Evolutionary conservation across 2,888 invertebrate species (phyloP), one percentile per base, ranked within the genome.

Genomic region (Rhaphigaster nebulosa): DNA sequence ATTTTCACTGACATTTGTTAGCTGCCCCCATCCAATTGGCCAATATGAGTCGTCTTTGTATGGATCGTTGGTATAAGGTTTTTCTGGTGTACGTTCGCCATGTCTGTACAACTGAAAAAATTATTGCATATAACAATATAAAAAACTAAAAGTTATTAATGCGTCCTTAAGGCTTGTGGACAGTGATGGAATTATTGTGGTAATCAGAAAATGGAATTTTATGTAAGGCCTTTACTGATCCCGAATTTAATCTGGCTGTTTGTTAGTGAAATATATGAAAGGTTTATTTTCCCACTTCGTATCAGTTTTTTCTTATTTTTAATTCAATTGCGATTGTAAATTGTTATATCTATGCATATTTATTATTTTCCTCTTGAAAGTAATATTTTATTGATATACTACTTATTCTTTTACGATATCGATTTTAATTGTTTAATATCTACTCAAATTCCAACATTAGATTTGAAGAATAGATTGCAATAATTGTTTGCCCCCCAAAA

Each of bases 1-100:
- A 97, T 54, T 50, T 23, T 76, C 12, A 41, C 54, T 56, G 10
- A 97, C 97, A 94, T 97, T 97, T 0, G 98, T 98, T 26, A 99
- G 94, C 93, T 98, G 97, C 1, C 98, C 98, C 94, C 96, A 98
- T 92, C 96, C 97, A 18, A 96, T 96, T 0, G 98, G 97, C 98
- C 98, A 98, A 34, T 50, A 89, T 3, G 96, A 95, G 92, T 95
- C 95, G 93, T 97, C 95, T 41, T 94, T 94, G 94, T 97, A 97
- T 0, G 97, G 97, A 94, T 98, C 98, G 34, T 94, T 97, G 0
- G 97, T 97, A 93, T 97, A 99, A 0, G 96, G 95, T 26, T 95
- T 94, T 3, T 97, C 94, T 0, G 98, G 98, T 87, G 97, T 97
- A 92, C 99, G 95, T 93, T 98, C 98, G 26, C 99, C 99, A 94